Evolutionary conservation across 2,888 invertebrate genomes (phyloP), one percentile per base, ranked within the genome.

Genomic region (Dolomedes plantarius): DNA sequence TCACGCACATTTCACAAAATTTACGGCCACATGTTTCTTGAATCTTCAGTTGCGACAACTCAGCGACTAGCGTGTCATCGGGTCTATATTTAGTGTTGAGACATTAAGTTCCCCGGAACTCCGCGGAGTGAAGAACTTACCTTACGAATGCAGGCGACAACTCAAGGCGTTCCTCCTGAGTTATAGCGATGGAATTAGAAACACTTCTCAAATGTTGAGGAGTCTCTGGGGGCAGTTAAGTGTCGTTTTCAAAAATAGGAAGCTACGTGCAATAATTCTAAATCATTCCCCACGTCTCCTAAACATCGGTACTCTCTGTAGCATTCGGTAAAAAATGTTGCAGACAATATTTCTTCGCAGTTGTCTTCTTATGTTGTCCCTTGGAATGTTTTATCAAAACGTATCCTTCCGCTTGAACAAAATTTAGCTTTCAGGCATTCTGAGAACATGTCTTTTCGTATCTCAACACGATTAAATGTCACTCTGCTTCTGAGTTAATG

Each of bases 101-200:
- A 41, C 69, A 69, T 69, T 39, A 65, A 41, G n/a, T 67, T 67
- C 19, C 31, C 32, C 65, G 29, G n/a, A 36, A 19, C 19, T 56
- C n/a, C 27, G 41, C 39, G 13, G 32, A 64, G 64, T 74, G 67
- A 81, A 56, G 67, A 68, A 80, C 80, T 80, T 29, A 39, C 36
- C 80, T 67, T 50, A 64, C 68, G 67, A 69, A 75, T 69, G 27
- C 32, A 74, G 73, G 68, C 74, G 81, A 81, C 81, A 81, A 62
- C 69, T 74, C 75, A 74, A 75, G 74, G 81, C 68, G 81, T 75
- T 62, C 41, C 23, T 56, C 39, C 62, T 75, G 74, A 81, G 29
- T 81, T 81, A 81, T 81, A 62, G 69, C 74, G 69, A 36, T 69
- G 69, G 73, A 80, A 80, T 80, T 80, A 80, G 73, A 67, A 46